Conservation (phyloP, 1,140 invertebrate species). For the Hestina assimilis region DNA sequence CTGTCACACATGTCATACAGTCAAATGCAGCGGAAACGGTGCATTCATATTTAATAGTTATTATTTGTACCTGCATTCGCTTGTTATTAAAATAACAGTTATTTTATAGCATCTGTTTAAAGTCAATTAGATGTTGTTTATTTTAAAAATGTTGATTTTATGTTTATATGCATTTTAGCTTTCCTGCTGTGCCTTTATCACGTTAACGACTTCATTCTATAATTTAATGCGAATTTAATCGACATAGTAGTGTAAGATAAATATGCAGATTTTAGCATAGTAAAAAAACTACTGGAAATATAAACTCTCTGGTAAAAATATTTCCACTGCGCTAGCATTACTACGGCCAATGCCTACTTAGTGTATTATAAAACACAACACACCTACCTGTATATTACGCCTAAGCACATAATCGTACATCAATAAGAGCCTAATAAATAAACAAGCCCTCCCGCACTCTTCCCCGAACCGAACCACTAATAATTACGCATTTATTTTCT, state of each 20-base stretch:
- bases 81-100: constrained; percentile 18
- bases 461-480: constrained; percentile 41
- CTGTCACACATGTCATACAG: constrained; percentile 21
- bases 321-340: too few relatives aligned
- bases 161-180: too few relatives aligned
- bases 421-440: constrained; percentile 40
- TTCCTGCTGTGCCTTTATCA: too few relatives aligned
- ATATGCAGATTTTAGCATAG: too few relatives aligned
- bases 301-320: too few relatives aligned
- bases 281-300: too few relatives aligned
- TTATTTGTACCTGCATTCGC: background rate
- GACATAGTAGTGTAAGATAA: too few relatives aligned
- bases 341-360: too few relatives aligned
- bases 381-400: background rate
- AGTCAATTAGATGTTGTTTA: too few relatives aligned
- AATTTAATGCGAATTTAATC: too few relatives aligned
- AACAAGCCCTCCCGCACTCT: constrained; percentile 35
- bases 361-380: background rate
- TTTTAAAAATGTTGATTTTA: too few relatives aligned
- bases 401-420: constrained; percentile 20
- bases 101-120: background rate
- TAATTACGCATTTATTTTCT: constrained; percentile 61
- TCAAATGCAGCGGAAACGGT: constrained; percentile 26
- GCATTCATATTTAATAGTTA: constrained; percentile 17
- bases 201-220: too few relatives aligned